phyloP scores from a whole-genome alignment of 2,888 invertebrate species.

The Phytoseiulus persimilis region DNA sequence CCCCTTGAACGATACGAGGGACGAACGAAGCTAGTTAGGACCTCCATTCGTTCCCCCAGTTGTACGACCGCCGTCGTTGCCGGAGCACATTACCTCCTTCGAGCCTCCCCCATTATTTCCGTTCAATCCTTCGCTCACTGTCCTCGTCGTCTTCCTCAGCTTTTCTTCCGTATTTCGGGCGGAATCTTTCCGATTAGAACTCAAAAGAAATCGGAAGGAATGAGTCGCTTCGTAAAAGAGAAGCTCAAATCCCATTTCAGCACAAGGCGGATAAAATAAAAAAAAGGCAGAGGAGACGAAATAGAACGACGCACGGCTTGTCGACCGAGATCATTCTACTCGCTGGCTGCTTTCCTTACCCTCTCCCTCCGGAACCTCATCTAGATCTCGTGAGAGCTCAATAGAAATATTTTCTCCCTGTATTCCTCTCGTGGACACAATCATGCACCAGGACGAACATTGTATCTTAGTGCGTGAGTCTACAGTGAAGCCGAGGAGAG shows the following conservation, averaged over 20 bases:
- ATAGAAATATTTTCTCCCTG: background rate
- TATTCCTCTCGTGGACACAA: no score
- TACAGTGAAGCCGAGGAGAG: background rate
- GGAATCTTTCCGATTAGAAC: background rate
- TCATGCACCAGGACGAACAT: background rate
- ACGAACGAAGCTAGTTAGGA: background rate
- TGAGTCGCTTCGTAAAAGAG: background rate
- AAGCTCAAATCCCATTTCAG: background rate
- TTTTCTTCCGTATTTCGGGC: background rate
- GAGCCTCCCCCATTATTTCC: background rate
- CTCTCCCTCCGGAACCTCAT: background rate
- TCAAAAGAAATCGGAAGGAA: background rate
- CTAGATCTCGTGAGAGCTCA: background rate
- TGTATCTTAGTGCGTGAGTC: background rate
- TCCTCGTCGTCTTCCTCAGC: background rate
- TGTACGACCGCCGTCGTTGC: background rate
- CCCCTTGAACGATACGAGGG: background rate
- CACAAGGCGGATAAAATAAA: background rate
- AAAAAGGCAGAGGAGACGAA: background rate
- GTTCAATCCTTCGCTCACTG: background rate
- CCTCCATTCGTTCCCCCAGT: background rate
- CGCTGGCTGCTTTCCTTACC: no score
- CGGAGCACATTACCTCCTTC: background rate
- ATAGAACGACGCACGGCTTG: constrained; percentile 5
- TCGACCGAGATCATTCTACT: background rate